Evolutionary conservation across 2,888 invertebrate genomes (phyloP), one percentile per base, ranked within the genome.

Genomic region (Campoletis raptor): DNA sequence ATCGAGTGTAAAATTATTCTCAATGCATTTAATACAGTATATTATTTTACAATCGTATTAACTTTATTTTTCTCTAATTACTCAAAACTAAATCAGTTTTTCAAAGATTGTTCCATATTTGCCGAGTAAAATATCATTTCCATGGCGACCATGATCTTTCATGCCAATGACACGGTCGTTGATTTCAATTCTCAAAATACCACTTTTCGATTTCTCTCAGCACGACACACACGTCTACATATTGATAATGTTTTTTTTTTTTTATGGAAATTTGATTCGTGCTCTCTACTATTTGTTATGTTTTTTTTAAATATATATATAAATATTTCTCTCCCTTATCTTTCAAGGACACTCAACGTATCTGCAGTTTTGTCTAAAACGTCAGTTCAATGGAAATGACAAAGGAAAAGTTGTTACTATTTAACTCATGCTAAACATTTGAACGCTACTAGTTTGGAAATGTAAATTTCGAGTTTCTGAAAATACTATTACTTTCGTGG

Each of bases 201-300:
- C 37, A 36, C 36, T 9, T 36, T 15, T 67, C 37, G 66, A 69
- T 69, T 69, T 10, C 40, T 40, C 54, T 54, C 37, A 69, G 78
- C 69, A 79, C 77, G 48, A 67, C 24, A 48, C 52, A 78, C 52
- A 67, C 67, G 69, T 18, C 24, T 69, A 67, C 57, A 36, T 61
- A 40, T 57, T 61, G 40, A 74, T 42, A 9, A 61, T 69, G 42
- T 79, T 52, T 30, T 79, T 73, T 42, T 40, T 69, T 40, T 21
- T 24, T n/a, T 66, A 42, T 69, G 42, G 12, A 67, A 42, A 40
- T 37, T 48, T 69, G 15, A 69, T 54, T 24, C 69, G 78, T 69
- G 48, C n/a, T 54, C 54, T 18, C 37, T 52, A 78, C 54, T 42
- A 15, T 66, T 77, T 37, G n/a, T n/a, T n/a, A n/a, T 30, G 69